These are phyloP conservation scores for Platypus cylindrus DNA, from an alignment of 2,888 invertebrate genomes.

Conservation along the genomic window DNA sequence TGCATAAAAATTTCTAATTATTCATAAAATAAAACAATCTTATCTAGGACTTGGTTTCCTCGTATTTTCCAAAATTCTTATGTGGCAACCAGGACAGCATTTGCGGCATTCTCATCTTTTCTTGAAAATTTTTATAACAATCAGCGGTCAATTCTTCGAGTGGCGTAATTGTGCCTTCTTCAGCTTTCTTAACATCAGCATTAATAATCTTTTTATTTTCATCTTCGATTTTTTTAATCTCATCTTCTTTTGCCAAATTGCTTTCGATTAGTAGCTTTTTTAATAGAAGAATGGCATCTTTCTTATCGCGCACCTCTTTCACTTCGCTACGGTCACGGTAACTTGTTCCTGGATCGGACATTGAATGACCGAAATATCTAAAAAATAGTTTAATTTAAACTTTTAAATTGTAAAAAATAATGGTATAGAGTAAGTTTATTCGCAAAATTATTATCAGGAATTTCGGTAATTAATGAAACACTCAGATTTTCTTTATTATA, in stretches of 20 bases:
- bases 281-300: slow-evolving; percentile 87
- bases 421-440: too few relatives aligned
- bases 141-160: slow-evolving; percentile 16
- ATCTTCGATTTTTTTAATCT: slow-evolving; percentile 63
- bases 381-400: too few relatives aligned
- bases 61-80: slow-evolving; percentile 3
- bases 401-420: too few relatives aligned
- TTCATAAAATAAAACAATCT: too few relatives aligned
- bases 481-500: too few relatives aligned
- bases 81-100: slow-evolving; percentile 11
- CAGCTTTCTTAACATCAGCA: slow-evolving; percentile 10
- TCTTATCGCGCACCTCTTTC: slow-evolving; percentile 79
- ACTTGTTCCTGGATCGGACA: slow-evolving; percentile 96
- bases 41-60: too few relatives aligned
- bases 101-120: slow-evolving; percentile 5
- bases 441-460: too few relatives aligned
- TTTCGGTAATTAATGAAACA: too few relatives aligned
- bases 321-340: slow-evolving; percentile 85
- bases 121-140: slow-evolving; percentile 12
- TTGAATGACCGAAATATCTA: slow-evolving; percentile 77
- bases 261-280: slow-evolving; percentile 65
- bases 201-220: slow-evolving; percentile 64
- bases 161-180: slow-evolving; percentile 9
- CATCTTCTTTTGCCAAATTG: slow-evolving; percentile 63
- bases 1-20: too few relatives aligned